phyloP scores from a whole-genome alignment of 2,888 invertebrate species.

The Drosophila neotestacea region DNA sequence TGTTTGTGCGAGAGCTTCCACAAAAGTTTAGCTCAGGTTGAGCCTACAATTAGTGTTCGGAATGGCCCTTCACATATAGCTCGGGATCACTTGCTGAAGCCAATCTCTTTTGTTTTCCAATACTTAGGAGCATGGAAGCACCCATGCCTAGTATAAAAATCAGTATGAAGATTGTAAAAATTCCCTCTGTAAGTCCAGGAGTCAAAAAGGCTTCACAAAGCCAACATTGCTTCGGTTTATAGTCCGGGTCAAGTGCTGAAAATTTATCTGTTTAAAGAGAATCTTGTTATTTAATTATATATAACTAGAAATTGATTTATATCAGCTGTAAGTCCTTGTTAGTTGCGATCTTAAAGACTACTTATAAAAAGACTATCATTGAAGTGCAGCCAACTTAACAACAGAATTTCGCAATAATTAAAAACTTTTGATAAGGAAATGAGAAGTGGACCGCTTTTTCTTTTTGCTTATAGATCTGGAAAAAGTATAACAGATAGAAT shows the following conservation, averaged over 20 bases:
- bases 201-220: constrained; percentile 36
- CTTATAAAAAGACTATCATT: too few relatives aligned
- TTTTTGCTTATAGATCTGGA: too few relatives aligned
- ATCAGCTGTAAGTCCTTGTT: too few relatives aligned
- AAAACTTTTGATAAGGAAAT: too few relatives aligned
- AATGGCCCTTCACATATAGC: constrained; percentile 34
- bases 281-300: neutral
- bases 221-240: constrained; percentile 55
- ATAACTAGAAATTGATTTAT: neutral
- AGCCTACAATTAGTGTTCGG: neutral
- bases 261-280: neutral
- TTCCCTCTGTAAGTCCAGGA: constrained; percentile 34
- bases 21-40: constrained; percentile 7
- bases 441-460: too few relatives aligned
- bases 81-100: constrained; percentile 39
- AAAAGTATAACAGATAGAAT: neutral
- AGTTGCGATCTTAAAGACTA: too few relatives aligned
- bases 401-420: too few relatives aligned
- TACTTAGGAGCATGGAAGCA: constrained; percentile 52
- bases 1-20: constrained; percentile 41
- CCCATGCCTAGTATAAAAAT: constrained; percentile 43
- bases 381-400: too few relatives aligned
- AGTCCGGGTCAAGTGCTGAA: constrained; percentile 24
- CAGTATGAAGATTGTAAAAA: constrained; percentile 43
- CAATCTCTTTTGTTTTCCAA: constrained; percentile 43